phyloP scores from a whole-genome alignment of 2,888 invertebrate genomes.

The Teleogryllus oceanicus region DNA sequence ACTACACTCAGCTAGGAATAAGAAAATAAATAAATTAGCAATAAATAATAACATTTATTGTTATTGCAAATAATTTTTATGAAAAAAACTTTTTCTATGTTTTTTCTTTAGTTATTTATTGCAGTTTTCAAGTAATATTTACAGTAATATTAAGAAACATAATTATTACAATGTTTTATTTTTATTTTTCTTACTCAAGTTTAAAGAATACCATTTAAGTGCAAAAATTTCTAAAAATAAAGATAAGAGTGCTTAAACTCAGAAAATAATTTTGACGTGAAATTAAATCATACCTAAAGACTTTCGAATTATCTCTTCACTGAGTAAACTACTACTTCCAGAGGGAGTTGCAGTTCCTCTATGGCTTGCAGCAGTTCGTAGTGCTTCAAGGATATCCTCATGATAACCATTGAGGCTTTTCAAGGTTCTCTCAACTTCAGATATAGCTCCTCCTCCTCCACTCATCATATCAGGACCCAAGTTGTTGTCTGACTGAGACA shows the following conservation, averaged over 20 bases:
- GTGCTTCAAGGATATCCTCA: slow-evolving; percentile 85
- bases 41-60: too few relatives aligned
- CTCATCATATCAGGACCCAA: slow-evolving; percentile 48
- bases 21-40: not conserved
- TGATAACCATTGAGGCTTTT: slow-evolving; percentile 89
- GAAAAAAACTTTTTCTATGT: not conserved
- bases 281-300: slow-evolving; percentile 52
- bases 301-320: slow-evolving; percentile 66
- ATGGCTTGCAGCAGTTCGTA: slow-evolving; percentile 76
- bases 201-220: too few relatives aligned
- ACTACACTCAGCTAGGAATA: slow-evolving; percentile 32
- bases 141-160: too few relatives aligned
- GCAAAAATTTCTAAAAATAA: too few relatives aligned
- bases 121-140: too few relatives aligned
- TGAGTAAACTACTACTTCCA: slow-evolving; percentile 61
- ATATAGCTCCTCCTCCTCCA: slow-evolving; percentile 57
- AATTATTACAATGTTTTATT: too few relatives aligned
- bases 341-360: slow-evolving; percentile 60
- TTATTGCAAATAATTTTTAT: not conserved
- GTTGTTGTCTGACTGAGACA: slow-evolving; percentile 66
- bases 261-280: too few relatives aligned
- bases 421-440: slow-evolving; percentile 80
- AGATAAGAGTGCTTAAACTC: too few relatives aligned
- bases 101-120: not conserved
- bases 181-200: too few relatives aligned